Base-by-base conservation (phyloP, 2,797 vertebrate genomes). In the Sylvilagus floridanus region DNA sequence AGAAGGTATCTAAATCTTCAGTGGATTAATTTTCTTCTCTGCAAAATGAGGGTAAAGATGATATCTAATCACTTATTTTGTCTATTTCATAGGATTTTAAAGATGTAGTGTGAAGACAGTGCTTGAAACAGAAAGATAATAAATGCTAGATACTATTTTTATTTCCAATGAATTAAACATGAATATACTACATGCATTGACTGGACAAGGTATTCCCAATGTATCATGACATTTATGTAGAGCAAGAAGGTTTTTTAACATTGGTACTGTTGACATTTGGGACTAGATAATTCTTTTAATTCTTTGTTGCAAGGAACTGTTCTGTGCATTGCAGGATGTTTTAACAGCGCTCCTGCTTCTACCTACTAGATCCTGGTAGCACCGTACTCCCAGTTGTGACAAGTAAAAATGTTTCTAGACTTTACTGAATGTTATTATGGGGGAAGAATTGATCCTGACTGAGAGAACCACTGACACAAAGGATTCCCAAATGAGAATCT, bases 91-190 rank as follows among this genome's bases (percentile, higher is more conserved):
- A 35, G 35, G 35, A 35, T 35, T 35, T 35, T 35, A 35, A 35
- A 35, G 35, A 52, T 52, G 1, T 35, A 32, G 69, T 91, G 26
- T 88, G 52, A 94, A 24, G 13, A 75, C 14, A 65, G 22, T 77
- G 21, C 16, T 52, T 90, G 76, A 91, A 87, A 83, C 10, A 54
- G 63, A 57, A 90, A 88, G 73, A 42, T n/a, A 75, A 32, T 75
- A 71, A 79, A 50, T 76, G 7, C 32, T 84, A 60, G 32, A 7
- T 68, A 76, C 12, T 65, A 84, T 84, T 86, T 95, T 91, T 73
- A 65, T 88, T 94, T 93, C 72, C 57, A 84, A 52, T 76, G 65
- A 86, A 62, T 66, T 83, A 73, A 88, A 79, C 52, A 83, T 65
- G 35, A 90, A 68, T 50, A 42, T 32, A n/a, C 24, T 22, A 12